Evolutionary conservation across 2,113 vertebrate species (phyloP), one percentile per base, ranked within the genome.

Genomic region (Origma solitaria): DNA sequence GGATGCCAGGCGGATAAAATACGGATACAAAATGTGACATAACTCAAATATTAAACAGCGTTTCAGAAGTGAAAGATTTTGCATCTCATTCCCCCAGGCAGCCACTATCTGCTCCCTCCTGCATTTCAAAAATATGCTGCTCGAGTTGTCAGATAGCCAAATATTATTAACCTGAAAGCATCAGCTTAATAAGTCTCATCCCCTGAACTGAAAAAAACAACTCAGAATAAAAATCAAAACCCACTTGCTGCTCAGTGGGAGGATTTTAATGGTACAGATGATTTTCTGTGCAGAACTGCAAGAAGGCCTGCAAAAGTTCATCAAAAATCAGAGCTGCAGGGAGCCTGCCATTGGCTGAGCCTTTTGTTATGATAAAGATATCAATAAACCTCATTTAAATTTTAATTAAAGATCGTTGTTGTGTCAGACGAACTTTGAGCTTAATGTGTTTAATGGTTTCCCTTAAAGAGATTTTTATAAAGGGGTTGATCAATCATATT

Each of bases 131-230:
- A 95, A 88, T 42, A 80, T 7, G 13, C 71, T 88, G 85, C 85
- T 90, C 23, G 35, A 31, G 40, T 38, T 95, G 90, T 81, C 85
- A 91, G 66, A 35, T 66, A 94, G 82, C 85, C 82, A 96, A 90
- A 56, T 51, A 86, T 90, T 86, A 88, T 91, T 90, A 96, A 96
- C 80, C 92, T 94, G 85, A 96, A 96, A 93, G 76, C 79, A 92
- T 83, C 93, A 86, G 75, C 79, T 88, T 77, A 51, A 11, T 75
- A 94, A 92, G 23, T 83, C 85, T 92, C 68, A 95, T 93, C 79
- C 68, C 91, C 70, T 66, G 78, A 91, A 93, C 40, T 19, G 35
- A 1, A 44, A 49, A 62, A 44, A 27, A 19, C 14, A 33, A 66
- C 40, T 60, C 62, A 42, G 87, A 35, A 40, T n/a, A 17, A 62